Evolutionary conservation across 2,888 invertebrate species (phyloP).

Genomic region (Xanthorhoe spadicearia): DNA sequence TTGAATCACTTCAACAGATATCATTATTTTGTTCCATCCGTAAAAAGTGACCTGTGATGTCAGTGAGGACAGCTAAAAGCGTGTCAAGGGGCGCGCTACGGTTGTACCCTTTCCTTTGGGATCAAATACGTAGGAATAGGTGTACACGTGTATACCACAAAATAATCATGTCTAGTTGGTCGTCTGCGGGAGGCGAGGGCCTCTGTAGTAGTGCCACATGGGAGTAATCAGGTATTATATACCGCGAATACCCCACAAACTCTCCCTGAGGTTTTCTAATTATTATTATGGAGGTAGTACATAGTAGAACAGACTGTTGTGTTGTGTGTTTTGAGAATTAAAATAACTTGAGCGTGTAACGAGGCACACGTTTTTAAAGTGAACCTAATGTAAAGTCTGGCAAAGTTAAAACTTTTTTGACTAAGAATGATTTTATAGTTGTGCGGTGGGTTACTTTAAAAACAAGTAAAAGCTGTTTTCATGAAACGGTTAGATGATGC

Average conservation of each 20-base stretch:
- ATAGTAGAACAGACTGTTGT: background rate
- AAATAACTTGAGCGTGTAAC: too few species aligned
- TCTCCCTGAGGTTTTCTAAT: slow-evolving; percentile 22
- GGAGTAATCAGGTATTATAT: slow-evolving; percentile 21
- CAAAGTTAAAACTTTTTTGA: too few species aligned
- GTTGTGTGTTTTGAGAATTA: too few species aligned
- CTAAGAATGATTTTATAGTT: too few species aligned
- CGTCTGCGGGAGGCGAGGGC: slow-evolving; percentile 3
- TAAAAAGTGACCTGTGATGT: slow-evolving; percentile 14
- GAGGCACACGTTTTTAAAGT: too few species aligned
- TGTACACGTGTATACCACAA: slow-evolving; percentile 10
- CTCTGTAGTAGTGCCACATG: slow-evolving; percentile 6
- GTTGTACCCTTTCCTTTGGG: too few species aligned
- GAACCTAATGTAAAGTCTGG: too few species aligned
- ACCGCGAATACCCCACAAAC: slow-evolving; percentile 9
- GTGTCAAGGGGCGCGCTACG: slow-evolving; percentile 14
- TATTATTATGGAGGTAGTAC: slow-evolving; percentile 10
- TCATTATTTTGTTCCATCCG: background rate
- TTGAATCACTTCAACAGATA: too few species aligned
- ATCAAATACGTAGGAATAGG: too few species aligned
- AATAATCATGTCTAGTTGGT: slow-evolving; percentile 1
- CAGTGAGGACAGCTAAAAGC: slow-evolving; percentile 16
- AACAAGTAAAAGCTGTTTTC: too few species aligned
- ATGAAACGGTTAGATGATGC: too few species aligned
- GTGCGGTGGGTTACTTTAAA: too few species aligned